These are phyloP conservation scores for Daboia siamensis DNA, from an alignment of 2,113 vertebrate species.

Conservation along the genomic window DNA sequence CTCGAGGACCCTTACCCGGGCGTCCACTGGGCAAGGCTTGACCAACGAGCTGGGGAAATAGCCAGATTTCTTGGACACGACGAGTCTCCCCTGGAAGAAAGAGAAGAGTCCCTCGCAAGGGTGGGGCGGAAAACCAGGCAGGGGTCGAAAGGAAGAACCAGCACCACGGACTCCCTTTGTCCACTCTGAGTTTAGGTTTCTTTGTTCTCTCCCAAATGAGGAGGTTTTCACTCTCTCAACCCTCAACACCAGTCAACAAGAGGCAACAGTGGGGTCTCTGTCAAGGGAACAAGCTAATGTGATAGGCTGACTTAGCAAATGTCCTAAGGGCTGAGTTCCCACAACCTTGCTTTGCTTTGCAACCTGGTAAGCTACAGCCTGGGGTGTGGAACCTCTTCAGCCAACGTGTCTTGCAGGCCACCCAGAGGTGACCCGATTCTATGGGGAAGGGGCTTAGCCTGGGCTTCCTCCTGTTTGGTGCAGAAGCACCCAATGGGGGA, in stretches of 20 bases:
- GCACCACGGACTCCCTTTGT: neutral
- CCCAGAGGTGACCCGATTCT: neutral
- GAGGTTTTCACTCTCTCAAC: neutral
- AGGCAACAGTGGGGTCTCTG: neutral
- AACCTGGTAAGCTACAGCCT: neutral
- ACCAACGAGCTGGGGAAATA: conserved; percentile 91
- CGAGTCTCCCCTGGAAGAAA: conserved; percentile 79
- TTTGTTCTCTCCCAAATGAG: neutral
- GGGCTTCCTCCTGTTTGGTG: neutral
- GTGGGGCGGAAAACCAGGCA: neutral
- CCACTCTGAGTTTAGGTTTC: neutral
- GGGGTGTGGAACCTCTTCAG: neutral
- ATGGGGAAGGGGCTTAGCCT: neutral
- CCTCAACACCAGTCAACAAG: neutral
- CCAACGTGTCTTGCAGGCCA: neutral
- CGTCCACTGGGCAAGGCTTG: conserved; percentile 88
- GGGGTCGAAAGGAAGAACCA: neutral
- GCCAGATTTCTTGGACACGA: conserved; percentile 86
- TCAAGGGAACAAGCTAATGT: neutral
- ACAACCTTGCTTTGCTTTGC: neutral
- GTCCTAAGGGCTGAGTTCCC: neutral
- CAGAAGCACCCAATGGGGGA: neutral
- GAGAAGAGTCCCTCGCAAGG: neutral
- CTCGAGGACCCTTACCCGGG: conserved; percentile 64
- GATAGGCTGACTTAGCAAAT: neutral